Percentiles rank a stretch among this genome's conserved stretches.
Conservation (phyloP, 1,140 invertebrate species). For the Drosophila lowei region DNA sequence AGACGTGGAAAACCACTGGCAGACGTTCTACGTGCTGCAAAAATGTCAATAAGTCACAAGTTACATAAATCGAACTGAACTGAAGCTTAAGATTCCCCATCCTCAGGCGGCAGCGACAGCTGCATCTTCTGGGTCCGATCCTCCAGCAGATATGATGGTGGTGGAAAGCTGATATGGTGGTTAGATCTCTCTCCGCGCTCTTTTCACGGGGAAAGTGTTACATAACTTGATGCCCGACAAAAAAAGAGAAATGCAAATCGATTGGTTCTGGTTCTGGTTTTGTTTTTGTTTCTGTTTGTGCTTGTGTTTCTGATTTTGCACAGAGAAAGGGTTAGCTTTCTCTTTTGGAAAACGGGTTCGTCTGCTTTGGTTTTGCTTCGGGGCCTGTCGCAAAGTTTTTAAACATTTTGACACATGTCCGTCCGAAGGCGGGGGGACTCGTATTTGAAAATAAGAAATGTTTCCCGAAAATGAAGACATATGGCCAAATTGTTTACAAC, state of each 20-base stretch:
- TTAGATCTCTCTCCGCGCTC: slow-evolving; percentile 6
- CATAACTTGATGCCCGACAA: slow-evolving; percentile 3
- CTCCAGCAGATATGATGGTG: slow-evolving; percentile 22
- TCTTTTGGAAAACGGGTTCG: slow-evolving; percentile 38
- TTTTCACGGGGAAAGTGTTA: slow-evolving; percentile 19
- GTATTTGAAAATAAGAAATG: slow-evolving; percentile 7
- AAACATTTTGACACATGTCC: slow-evolving; percentile 59
- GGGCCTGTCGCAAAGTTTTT: slow-evolving; percentile 42
- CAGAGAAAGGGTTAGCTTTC: slow-evolving; percentile 20
- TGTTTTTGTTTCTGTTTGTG: slow-evolving; percentile 7
- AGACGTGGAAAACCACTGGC: slow-evolving; percentile 5
- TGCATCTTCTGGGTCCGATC: slow-evolving; percentile 23
- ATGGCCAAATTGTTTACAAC: slow-evolving; percentile 35
- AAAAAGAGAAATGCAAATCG: slow-evolving; percentile 54
- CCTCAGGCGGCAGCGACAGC: slow-evolving; percentile 10
- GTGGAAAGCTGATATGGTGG: slow-evolving; percentile 27
- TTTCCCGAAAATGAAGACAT: slow-evolving; percentile 63
- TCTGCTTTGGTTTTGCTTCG: slow-evolving; percentile 1
- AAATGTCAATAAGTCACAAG: slow-evolving; percentile 61
- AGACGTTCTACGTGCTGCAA: not conserved
- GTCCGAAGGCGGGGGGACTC: not conserved
- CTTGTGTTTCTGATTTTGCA: slow-evolving; percentile 2
- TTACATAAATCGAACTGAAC: slow-evolving; percentile 37
- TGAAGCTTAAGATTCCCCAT: slow-evolving; percentile 30
- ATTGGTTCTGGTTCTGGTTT: slow-evolving; percentile 54